phyloP scores from a whole-genome alignment of 2,113 vertebrate genomes.

The Rattus rattus region DNA sequence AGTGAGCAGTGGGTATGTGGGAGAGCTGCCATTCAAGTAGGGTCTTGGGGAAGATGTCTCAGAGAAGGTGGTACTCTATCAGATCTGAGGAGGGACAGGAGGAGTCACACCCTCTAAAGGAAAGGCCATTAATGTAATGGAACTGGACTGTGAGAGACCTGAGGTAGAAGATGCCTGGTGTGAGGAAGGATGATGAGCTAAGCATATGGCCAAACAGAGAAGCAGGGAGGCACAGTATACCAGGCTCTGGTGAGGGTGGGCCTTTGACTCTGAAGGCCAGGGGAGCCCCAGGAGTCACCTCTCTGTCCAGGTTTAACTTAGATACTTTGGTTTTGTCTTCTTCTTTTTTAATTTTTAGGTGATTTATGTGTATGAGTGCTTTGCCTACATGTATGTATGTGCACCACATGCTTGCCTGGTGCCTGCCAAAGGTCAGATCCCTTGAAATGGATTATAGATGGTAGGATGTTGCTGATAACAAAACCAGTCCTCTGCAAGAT shows the following conservation, averaged over 20 bases:
- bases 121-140: not conserved
- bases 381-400: not conserved
- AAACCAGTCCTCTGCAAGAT: not conserved
- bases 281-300: not conserved
- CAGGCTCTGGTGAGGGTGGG: not conserved
- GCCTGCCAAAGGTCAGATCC: not conserved
- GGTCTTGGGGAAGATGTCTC: not conserved
- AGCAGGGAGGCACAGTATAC: too few species aligned
- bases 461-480: not conserved
- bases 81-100: not conserved
- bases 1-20: not conserved
- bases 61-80: not conserved
- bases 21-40: not conserved
- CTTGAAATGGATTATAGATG: not conserved
- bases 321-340: not conserved
- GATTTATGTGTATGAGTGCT: not conserved
- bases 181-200: not conserved
- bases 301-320: too few species aligned
- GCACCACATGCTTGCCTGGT: not conserved
- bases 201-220: not conserved
- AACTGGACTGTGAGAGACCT: not conserved
- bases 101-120: not conserved
- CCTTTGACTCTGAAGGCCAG: not conserved
- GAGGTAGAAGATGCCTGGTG: not conserved
- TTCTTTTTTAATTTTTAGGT: not conserved